Evolutionary conservation across 2,113 vertebrate genomes (phyloP).

Genomic region (Eudyptes chrysolophus): DNA sequence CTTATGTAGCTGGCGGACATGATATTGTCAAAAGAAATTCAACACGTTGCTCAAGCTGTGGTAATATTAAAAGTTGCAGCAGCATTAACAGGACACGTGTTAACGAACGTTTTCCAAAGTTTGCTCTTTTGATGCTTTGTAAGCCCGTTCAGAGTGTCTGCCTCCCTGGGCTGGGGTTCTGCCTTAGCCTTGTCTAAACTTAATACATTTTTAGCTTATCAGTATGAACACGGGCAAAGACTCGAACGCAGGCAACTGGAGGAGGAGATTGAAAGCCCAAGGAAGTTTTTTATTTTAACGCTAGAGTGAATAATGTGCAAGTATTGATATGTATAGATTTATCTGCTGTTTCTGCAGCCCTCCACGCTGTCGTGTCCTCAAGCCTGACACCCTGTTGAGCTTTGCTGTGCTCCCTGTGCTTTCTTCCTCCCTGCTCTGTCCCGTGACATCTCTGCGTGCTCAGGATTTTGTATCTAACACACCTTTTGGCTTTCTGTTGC

Average conservation of each 20-base stretch:
- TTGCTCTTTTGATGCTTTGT: not conserved
- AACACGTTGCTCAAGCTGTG: rapidly evolving
- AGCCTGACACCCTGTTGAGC: not conserved
- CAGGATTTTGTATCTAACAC: not conserved
- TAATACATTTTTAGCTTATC: not conserved
- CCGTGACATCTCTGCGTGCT: not conserved
- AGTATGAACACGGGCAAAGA: not conserved
- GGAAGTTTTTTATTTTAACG: not conserved
- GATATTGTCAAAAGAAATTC: not conserved
- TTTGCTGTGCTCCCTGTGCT: not conserved
- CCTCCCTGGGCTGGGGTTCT: not conserved
- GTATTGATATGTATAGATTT: not conserved
- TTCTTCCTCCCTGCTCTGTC: not conserved
- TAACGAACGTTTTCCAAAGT: rapidly evolving
- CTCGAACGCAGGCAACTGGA: not conserved
- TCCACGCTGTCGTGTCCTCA: not conserved
- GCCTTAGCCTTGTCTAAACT: not conserved
- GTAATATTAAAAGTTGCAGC: too few species aligned
- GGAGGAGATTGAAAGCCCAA: not conserved
- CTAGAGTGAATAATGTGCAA: not conserved
- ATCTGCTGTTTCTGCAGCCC: not conserved
- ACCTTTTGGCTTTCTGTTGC: not conserved
- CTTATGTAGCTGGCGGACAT: rapidly evolving
- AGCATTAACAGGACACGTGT: rapidly evolving
- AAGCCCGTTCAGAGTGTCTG: not conserved